A percentile compares a stretch with the other conserved stretches of the same genome.
These are phyloP conservation scores for Florisuga fusca DNA, from an alignment of 2,797 vertebrate species.

Conservation along the genomic window DNA sequence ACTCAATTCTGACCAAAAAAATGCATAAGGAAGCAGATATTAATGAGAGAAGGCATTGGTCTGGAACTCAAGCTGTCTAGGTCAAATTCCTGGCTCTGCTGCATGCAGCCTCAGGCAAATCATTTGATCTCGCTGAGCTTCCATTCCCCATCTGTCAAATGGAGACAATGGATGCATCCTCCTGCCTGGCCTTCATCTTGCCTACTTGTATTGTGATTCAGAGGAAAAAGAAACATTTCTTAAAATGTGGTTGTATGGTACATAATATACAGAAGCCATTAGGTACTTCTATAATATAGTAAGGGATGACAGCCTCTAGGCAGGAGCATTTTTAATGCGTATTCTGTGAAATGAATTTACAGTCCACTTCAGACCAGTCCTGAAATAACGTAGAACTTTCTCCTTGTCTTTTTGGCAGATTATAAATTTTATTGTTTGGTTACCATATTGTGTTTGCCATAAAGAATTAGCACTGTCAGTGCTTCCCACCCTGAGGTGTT, in stretches of 20 bases:
- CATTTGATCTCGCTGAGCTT: background rate
- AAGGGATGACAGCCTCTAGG: background rate
- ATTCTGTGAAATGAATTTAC: background rate
- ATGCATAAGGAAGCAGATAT: background rate
- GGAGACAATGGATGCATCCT: background rate
- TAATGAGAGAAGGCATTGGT: slow-evolving; percentile 27
- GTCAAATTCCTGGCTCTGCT: slow-evolving; percentile 18
- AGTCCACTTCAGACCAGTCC: background rate
- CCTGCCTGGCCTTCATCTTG: background rate
- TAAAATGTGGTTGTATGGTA: background rate
- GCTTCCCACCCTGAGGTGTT: background rate
- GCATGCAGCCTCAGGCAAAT: background rate
- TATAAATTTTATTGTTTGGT: background rate
- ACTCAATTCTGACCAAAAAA: background rate
- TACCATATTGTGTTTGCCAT: background rate
- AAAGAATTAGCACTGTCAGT: background rate
- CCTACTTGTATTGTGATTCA: background rate
- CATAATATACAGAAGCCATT: background rate
- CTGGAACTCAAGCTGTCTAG: slow-evolving; percentile 34
- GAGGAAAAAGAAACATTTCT: background rate
- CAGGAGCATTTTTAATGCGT: background rate
- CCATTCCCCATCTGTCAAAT: slow-evolving; percentile 9
- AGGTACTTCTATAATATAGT: background rate
- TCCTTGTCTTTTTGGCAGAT: background rate
- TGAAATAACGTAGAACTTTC: background rate